Conservation (phyloP, 2,888 invertebrate species). For the Pinctada fucata region DNA sequence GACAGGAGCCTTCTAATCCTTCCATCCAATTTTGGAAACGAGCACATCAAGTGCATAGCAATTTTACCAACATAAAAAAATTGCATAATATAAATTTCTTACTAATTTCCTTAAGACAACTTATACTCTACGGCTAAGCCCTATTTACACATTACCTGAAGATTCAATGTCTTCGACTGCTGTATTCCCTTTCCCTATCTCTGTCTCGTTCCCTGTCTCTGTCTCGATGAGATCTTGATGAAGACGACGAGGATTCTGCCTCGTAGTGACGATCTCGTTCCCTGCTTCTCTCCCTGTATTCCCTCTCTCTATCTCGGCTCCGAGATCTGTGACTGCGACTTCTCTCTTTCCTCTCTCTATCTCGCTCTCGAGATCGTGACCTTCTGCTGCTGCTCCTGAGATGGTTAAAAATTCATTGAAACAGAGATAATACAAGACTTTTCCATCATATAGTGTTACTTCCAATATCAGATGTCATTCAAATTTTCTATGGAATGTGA, state of each 20-base stretch:
- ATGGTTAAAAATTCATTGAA: slow-evolving; percentile 14
- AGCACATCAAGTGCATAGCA: no score
- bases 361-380: slow-evolving; percentile 87
- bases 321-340: slow-evolving; percentile 74
- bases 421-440: slow-evolving; percentile 1
- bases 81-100: no score
- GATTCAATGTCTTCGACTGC: slow-evolving; percentile 51
- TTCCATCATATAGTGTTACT: background rate
- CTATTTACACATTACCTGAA: no score
- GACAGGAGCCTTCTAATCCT: no score
- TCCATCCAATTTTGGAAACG: no score
- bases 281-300: slow-evolving; percentile 80
- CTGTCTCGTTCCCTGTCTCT: slow-evolving; percentile 71
- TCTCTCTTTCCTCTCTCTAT: slow-evolving; percentile 74
- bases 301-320: slow-evolving; percentile 78
- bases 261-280: slow-evolving; percentile 79
- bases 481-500: no score
- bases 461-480: no score
- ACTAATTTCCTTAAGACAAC: no score
- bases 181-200: slow-evolving; percentile 74
- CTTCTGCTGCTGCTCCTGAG: slow-evolving; percentile 78
- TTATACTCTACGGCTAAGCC: no score
- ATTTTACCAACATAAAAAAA: no score
- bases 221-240: slow-evolving; percentile 46
- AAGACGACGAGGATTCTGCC: slow-evolving; percentile 62